Conservation (phyloP, 2,888 invertebrate genomes). For the Drosophila meridionalis region DNA sequence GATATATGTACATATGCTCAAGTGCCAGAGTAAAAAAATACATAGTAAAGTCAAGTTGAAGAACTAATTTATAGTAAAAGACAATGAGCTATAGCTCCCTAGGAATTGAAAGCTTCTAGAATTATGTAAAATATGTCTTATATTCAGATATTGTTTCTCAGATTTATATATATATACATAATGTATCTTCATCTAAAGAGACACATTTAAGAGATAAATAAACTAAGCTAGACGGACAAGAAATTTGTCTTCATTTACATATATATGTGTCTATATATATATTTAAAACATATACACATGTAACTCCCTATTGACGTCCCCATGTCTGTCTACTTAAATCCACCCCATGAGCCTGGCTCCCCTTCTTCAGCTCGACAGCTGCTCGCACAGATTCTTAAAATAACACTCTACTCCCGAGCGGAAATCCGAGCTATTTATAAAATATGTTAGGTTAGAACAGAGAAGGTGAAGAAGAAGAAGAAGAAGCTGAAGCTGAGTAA, state of each 20-base stretch:
- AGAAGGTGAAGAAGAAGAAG: too few species aligned
- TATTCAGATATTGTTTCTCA: not conserved
- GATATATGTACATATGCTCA: not conserved
- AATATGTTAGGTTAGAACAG: not conserved
- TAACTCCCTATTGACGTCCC: not conserved
- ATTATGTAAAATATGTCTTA: not conserved
- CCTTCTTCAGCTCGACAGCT: conserved; percentile 15
- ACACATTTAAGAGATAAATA: not conserved
- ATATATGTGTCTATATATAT: not conserved
- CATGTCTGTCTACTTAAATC: not conserved
- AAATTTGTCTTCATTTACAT: not conserved
- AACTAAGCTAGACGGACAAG: not conserved
- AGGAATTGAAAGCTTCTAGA: not conserved
- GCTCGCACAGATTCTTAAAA: conserved; percentile 28
- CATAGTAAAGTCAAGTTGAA: not conserved
- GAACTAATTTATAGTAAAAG: not conserved
- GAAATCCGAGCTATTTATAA: conserved; percentile 47
- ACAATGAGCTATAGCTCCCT: not conserved
- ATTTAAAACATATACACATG: not conserved
- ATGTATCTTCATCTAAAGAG: not conserved
- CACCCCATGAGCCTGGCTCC: conserved; percentile 3
- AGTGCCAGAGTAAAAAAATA: not conserved
- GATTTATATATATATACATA: not conserved
- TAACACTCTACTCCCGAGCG: conserved; percentile 37
- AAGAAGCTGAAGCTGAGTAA: not conserved